Conservation (phyloP, 2,888 invertebrate species). For the Diadromus collaris region DNA sequence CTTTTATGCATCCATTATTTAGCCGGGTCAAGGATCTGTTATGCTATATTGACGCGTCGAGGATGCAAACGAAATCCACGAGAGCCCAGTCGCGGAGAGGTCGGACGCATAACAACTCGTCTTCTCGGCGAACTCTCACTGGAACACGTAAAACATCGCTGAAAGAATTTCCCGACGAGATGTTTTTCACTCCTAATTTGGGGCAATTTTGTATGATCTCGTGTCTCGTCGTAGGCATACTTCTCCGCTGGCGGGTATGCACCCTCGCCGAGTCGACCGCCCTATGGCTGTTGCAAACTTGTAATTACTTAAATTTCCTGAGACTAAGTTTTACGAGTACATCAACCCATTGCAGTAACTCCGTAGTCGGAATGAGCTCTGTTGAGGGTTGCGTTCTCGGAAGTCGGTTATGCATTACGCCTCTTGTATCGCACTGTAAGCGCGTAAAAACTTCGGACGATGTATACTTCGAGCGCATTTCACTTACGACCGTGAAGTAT, state of each 20-base stretch:
- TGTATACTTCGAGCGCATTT: not conserved
- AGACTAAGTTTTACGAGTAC: constrained; percentile 69
- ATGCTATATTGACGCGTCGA: not conserved
- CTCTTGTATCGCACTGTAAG: not conserved
- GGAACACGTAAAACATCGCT: not conserved
- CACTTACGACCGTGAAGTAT: not conserved
- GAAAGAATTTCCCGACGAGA: not conserved
- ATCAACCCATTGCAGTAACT: constrained; percentile 63
- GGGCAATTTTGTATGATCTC: not conserved
- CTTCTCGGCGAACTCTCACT: not conserved
- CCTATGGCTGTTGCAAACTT: constrained; percentile 46
- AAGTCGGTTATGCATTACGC: not conserved
- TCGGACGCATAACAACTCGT: not conserved
- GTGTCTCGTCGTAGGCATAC: constrained; percentile 8
- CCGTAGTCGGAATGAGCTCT: constrained; percentile 9
- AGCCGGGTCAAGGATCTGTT: not conserved
- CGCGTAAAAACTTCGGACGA: not conserved
- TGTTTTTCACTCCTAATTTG: not conserved
- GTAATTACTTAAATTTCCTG: constrained; percentile 69
- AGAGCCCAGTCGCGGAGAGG: not conserved
- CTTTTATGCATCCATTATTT: constrained; percentile 23
- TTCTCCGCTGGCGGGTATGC: not conserved
- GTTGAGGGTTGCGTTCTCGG: not conserved
- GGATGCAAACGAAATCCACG: constrained; percentile 8
- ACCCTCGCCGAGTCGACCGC: not conserved